A percentile compares a stretch with the other conserved stretches of the same genome.
Evolutionary conservation across 2,888 invertebrate genomes (phyloP).

Genomic region (Ophion slaviceki): DNA sequence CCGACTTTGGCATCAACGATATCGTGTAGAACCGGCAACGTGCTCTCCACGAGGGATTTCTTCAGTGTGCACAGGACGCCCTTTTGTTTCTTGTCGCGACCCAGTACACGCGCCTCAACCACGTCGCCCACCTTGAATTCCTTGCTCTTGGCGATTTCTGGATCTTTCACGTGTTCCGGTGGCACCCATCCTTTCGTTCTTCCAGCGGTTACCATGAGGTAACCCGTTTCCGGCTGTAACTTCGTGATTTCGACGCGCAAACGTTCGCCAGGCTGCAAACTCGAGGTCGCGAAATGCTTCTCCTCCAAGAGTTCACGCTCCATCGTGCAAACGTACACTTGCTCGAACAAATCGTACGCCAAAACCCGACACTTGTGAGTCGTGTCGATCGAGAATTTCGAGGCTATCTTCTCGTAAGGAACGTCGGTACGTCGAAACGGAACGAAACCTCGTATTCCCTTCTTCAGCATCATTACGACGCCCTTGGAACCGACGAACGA

Average conservation of each 20-base stretch:
- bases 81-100: constrained; percentile 83
- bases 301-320: constrained; percentile 85
- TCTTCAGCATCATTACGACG: constrained; percentile 77
- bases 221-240: constrained; percentile 71
- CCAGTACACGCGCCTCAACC: constrained; percentile 86
- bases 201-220: constrained; percentile 74
- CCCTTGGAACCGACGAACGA: constrained; percentile 83
- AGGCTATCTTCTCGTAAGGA: constrained; percentile 81
- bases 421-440: constrained; percentile 76
- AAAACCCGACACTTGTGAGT: constrained; percentile 85
- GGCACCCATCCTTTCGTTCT: constrained; percentile 74
- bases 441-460: constrained; percentile 77
- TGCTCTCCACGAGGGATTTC: constrained; percentile 86
- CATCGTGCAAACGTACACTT: constrained; percentile 88
- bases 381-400: constrained; percentile 84
- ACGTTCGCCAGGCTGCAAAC: constrained; percentile 74
- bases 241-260: constrained; percentile 73
- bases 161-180: constrained; percentile 74
- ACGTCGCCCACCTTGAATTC: constrained; percentile 85
- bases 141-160: constrained; percentile 80
- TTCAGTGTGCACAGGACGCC: constrained; percentile 88
- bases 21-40: constrained; percentile 84
- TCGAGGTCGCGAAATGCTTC: constrained; percentile 84
- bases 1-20: constrained; percentile 85
- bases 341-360: constrained; percentile 88